Evolutionary conservation across 2,113 vertebrate genomes (phyloP).

Genomic region (Camelus bactrianus): DNA sequence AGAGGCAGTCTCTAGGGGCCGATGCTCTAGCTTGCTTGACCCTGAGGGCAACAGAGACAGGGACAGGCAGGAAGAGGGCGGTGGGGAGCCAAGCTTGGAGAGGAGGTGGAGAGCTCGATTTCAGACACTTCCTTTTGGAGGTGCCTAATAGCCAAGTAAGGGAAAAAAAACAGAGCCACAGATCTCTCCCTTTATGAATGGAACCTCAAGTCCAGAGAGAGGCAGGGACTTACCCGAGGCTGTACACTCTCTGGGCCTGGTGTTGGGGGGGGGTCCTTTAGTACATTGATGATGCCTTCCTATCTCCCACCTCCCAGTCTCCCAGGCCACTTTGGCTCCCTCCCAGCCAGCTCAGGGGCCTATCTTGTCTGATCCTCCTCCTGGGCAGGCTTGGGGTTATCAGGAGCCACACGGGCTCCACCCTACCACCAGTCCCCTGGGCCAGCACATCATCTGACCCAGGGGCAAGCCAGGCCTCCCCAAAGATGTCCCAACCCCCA

Average conservation of each 20-base stretch:
- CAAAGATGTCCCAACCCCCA: neutral
- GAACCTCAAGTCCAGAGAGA: neutral
- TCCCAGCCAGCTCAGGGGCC: neutral
- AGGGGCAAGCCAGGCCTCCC: neutral
- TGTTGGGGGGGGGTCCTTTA: neutral
- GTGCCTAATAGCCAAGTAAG: neutral
- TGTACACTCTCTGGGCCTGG: neutral
- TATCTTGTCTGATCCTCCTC: conserved; percentile 49
- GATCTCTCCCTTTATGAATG: neutral
- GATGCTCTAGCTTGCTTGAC: neutral
- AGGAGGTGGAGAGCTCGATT: neutral
- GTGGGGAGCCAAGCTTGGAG: neutral
- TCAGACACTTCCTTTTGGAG: conserved; percentile 43
- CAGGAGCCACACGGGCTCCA: conserved; percentile 16
- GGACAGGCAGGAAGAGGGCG: conserved; percentile 38
- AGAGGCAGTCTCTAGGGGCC: neutral
- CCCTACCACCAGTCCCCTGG: conserved; percentile 21
- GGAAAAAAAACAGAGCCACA: neutral
- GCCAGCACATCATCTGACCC: neutral
- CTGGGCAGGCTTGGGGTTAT: conserved; percentile 61
- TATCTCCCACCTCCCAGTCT: neutral
- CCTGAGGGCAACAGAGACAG: neutral
- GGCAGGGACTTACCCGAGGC: conserved; percentile 35
- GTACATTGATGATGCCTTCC: neutral
- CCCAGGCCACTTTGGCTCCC: neutral